Evolutionary conservation across 2,888 invertebrate species (phyloP).

Genomic region (Tachina fera): DNA sequence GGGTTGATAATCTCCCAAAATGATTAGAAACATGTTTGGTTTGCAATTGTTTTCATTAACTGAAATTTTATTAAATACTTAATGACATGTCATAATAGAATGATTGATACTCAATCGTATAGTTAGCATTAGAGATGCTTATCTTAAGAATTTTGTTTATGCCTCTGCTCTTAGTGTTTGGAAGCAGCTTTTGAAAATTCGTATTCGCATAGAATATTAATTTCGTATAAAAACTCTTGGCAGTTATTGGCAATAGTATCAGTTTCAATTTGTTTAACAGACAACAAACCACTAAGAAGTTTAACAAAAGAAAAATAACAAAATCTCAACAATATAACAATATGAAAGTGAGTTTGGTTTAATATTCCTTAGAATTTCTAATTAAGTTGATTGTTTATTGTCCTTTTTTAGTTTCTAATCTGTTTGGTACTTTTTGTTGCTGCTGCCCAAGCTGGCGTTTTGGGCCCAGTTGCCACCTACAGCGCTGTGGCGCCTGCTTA

Average conservation of each 20-base stretch:
- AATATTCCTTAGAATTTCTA: background rate
- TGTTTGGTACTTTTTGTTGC: conserved; percentile 78
- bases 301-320: conserved; percentile 1
- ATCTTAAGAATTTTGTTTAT: conserved; percentile 35
- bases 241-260: background rate
- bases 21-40: conserved; percentile 9
- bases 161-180: background rate
- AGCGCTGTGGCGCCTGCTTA: conserved; percentile 71
- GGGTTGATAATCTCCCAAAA: conserved; percentile 47
- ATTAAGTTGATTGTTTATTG: background rate
- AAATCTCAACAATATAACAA: conserved; percentile 38
- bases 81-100: conserved; percentile 46
- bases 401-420: conserved; percentile 76
- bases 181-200: background rate
- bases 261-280: conserved; percentile 48
- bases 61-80: background rate
- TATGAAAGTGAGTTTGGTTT: conserved; percentile 54
- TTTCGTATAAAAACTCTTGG: conserved; percentile 45
- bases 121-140: background rate
- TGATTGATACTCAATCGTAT: conserved; percentile 23
- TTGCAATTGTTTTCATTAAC: background rate
- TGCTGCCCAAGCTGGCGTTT: conserved; percentile 77
- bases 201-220: conserved; percentile 14
- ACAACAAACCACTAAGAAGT: conserved; percentile 2
- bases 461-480: conserved; percentile 71